Conservation (phyloP, 1,140 invertebrate species). For the Drosophila equinoxialis region DNA sequence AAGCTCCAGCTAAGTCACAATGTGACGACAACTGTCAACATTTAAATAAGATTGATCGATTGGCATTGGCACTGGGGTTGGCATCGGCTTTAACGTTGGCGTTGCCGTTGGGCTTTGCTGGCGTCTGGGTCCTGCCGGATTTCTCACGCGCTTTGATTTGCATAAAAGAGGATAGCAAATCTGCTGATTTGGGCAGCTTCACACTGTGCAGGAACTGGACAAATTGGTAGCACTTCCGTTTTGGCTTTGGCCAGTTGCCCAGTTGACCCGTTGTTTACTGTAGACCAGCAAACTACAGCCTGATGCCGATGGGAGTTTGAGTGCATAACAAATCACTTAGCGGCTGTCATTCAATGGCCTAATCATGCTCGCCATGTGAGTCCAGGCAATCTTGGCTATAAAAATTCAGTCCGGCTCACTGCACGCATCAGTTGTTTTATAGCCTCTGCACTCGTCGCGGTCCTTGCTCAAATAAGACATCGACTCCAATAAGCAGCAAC, state of each 20-base stretch:
- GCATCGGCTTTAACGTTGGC: constrained; percentile 6
- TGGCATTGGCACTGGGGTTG: constrained; percentile 51
- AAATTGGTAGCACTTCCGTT: constrained; percentile 70
- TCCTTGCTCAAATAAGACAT: constrained; percentile 10
- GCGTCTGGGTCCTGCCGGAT: constrained; percentile 27
- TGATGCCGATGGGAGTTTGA: constrained; percentile 29
- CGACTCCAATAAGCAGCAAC: constrained; percentile 13
- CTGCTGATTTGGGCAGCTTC: constrained; percentile 24
- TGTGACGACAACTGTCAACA: constrained; percentile 77
- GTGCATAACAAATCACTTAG: constrained; percentile 79
- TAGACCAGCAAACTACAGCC: constrained; percentile 42
- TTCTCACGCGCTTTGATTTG: constrained; percentile 57
- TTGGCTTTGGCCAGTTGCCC: constrained; percentile 46
- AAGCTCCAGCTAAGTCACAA: constrained; percentile 57
- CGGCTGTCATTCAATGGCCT: constrained; percentile 64
- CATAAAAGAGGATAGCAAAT: constrained; percentile 42
- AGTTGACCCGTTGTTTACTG: constrained; percentile 44
- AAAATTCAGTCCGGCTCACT: constrained; percentile 47
- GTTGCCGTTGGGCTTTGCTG: constrained; percentile 31
- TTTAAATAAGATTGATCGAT: constrained; percentile 82
- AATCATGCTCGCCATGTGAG: constrained; percentile 53
- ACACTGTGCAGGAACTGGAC: constrained; percentile 36
- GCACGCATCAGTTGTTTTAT: constrained; percentile 59
- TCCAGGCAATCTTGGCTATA: constrained; percentile 54
- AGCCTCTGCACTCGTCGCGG: constrained; percentile 37